Conservation (phyloP, 2,113 vertebrate genomes). For the Lates calcarifer region DNA sequence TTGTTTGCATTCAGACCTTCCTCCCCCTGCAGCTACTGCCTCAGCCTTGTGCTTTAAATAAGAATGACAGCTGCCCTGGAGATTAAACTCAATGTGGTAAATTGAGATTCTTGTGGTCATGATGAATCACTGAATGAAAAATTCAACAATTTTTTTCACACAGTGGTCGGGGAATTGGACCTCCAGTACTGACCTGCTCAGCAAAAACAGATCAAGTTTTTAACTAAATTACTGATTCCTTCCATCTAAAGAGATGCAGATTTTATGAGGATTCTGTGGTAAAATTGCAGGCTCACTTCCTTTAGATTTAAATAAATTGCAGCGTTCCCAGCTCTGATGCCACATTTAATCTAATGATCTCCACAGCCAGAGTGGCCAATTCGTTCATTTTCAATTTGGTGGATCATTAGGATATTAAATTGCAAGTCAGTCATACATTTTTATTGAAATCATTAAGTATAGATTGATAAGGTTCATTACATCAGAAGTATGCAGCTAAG, state of each 20-base stretch:
- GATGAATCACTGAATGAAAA: conserved; percentile 20
- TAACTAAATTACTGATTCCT: not conserved
- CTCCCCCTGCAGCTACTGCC: conserved; percentile 6
- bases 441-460: conserved; percentile 21
- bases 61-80: conserved; percentile 29
- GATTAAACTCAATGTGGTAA: conserved; percentile 24
- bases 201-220: conserved; percentile 21
- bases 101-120: conserved; percentile 1
- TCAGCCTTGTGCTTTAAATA: conserved; percentile 21
- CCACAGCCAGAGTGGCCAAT: conserved; percentile 1
- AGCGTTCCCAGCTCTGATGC: conserved; percentile 5
- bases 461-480: conserved; percentile 43
- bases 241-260: conserved; percentile 10
- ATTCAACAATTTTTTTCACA: not conserved
- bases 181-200: not conserved
- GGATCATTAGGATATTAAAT: conserved; percentile 30
- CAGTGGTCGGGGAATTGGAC: not conserved
- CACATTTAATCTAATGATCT: conserved; percentile 47
- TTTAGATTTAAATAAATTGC: conserved; percentile 35
- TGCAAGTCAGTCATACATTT: conserved; percentile 13
- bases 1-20: conserved; percentile 27
- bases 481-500: not conserved
- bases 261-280: not conserved
- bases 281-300: not conserved
- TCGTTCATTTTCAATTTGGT: conserved; percentile 52